phyloP scores from a whole-genome alignment of 1,140 invertebrate species.

The Drosophila miranda region DNA sequence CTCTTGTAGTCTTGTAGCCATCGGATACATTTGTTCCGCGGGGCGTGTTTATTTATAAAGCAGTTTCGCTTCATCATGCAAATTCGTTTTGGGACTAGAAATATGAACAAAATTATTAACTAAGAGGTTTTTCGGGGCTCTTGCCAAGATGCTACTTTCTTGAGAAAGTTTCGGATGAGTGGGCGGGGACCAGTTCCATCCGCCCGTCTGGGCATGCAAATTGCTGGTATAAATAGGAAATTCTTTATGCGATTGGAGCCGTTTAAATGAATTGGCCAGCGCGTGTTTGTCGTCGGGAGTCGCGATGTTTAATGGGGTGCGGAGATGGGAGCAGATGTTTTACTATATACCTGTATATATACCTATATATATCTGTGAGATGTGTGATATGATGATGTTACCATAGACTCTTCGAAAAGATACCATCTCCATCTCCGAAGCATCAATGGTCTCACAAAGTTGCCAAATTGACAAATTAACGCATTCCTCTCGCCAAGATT shows the following conservation, averaged over 20 bases:
- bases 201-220: not conserved
- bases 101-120: slow-evolving; percentile 60
- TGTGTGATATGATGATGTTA: not conserved
- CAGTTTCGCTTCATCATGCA: slow-evolving; percentile 53
- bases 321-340: slow-evolving; percentile 46
- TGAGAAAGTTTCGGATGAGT: slow-evolving; percentile 16
- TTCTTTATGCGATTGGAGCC: slow-evolving; percentile 16
- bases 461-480: slow-evolving; percentile 41
- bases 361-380: slow-evolving; percentile 19
- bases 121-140: slow-evolving; percentile 2
- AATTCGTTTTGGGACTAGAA: slow-evolving; percentile 17
- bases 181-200: slow-evolving; percentile 8
- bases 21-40: slow-evolving; percentile 38
- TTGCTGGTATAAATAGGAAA: slow-evolving; percentile 11
- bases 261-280: slow-evolving; percentile 52
- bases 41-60: slow-evolving; percentile 46
- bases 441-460: slow-evolving; percentile 9
- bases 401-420: slow-evolving; percentile 3
- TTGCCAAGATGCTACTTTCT: slow-evolving; percentile 14
- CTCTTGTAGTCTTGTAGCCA: slow-evolving; percentile 18
- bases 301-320: slow-evolving; percentile 56
- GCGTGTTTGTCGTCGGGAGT: slow-evolving; percentile 59
- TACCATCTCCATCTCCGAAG: too few relatives aligned
- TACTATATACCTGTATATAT: too few relatives aligned
- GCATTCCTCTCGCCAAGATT: slow-evolving; percentile 26